Percentiles rank a stretch among this genome's conserved stretches.
phyloP scores from a whole-genome alignment of 2,797 vertebrate species.

The Otus scops region DNA sequence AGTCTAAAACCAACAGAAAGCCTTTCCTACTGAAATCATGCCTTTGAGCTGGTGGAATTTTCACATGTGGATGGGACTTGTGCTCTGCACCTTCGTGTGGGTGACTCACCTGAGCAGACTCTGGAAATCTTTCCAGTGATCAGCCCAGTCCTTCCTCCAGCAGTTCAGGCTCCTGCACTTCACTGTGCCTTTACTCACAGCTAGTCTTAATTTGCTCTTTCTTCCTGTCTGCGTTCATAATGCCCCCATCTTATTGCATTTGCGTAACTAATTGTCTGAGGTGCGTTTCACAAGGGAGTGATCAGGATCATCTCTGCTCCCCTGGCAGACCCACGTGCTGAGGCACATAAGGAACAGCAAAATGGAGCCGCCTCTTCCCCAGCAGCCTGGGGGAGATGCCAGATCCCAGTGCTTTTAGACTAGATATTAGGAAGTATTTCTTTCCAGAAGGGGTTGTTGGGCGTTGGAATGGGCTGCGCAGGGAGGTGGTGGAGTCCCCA shows the following conservation, averaged over 20 bases:
- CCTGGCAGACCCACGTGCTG: background rate
- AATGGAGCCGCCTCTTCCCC: background rate
- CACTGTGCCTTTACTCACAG: background rate
- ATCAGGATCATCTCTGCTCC: accelerated
- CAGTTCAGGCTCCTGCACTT: background rate
- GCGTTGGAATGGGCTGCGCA: no score
- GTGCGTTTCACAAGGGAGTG: background rate
- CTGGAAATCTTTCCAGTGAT: background rate
- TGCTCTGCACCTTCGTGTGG: accelerated
- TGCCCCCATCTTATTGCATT: background rate
- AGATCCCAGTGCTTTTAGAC: no score
- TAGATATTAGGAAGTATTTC: no score
- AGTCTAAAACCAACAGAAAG: background rate
- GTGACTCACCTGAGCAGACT: background rate
- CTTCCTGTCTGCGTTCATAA: background rate
- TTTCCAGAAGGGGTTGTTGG: no score
- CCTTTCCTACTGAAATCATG: background rate
- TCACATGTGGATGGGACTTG: background rate
- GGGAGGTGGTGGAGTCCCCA: no score
- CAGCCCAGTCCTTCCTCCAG: background rate
- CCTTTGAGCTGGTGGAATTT: background rate
- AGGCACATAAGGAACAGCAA: background rate
- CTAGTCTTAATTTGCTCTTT: background rate
- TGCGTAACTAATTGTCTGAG: background rate
- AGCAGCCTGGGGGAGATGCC: background rate